Conservation (phyloP, 2,888 invertebrate species). For the Clusia tigrina region DNA sequence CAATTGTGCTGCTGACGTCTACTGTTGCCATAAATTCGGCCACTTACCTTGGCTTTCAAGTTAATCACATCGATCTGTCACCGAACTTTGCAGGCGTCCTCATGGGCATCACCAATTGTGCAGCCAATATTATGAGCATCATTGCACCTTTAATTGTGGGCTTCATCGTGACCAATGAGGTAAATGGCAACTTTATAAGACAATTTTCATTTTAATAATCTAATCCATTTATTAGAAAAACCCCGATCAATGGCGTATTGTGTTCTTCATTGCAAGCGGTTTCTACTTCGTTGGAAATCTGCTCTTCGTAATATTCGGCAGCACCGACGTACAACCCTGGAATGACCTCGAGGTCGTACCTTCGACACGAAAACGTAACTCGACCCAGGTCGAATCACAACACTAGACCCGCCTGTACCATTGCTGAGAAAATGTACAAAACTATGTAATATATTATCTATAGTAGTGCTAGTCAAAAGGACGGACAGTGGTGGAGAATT, state of each 20-base stretch:
- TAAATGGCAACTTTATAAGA: constrained; percentile 50
- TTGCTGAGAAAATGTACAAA: background rate
- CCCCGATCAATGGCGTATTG: constrained; percentile 74
- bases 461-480: too few species aligned
- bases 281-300: constrained; percentile 76
- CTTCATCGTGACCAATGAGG: constrained; percentile 74
- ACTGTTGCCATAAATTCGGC: constrained; percentile 81
- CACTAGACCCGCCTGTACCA: constrained; percentile 40
- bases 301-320: constrained; percentile 75
- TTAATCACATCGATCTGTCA: constrained; percentile 85
- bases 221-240: constrained; percentile 67
- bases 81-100: constrained; percentile 84
- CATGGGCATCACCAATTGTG: constrained; percentile 83
- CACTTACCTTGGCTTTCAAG: constrained; percentile 79
- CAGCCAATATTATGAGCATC: constrained; percentile 81
- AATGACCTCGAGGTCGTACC: constrained; percentile 66
- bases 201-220: background rate
- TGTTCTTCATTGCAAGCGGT: constrained; percentile 77
- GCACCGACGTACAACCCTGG: constrained; percentile 75
- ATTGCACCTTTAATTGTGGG: constrained; percentile 80
- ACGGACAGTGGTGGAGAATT: too few species aligned
- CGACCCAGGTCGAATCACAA: constrained; percentile 56
- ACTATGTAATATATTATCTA: too few species aligned
- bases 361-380: constrained; percentile 43
- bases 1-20: constrained; percentile 73